Evolutionary conservation across 2,113 vertebrate genomes (phyloP).

Genomic region (Scalopus aquaticus): DNA sequence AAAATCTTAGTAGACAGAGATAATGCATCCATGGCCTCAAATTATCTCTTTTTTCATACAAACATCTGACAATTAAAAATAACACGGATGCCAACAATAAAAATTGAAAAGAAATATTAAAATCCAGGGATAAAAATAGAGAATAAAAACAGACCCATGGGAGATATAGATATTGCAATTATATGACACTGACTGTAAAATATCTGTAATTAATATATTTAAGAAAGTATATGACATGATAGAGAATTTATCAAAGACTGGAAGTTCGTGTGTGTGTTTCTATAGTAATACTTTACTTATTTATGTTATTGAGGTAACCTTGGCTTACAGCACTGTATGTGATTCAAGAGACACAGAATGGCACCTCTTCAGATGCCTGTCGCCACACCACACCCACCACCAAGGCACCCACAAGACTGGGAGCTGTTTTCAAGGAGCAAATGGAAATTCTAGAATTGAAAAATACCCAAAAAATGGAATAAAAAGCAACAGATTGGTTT

Average conservation of each 20-base stretch:
- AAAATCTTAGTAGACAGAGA: slow-evolving; percentile 41
- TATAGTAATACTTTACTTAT: no score
- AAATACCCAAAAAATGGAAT: no score
- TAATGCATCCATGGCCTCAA: slow-evolving; percentile 26
- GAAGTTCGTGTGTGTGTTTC: background rate
- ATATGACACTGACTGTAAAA: slow-evolving; percentile 25
- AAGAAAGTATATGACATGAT: background rate
- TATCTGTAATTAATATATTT: slow-evolving; percentile 14
- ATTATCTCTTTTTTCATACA: slow-evolving; percentile 32
- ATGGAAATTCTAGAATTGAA: no score
- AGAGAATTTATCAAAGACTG: slow-evolving; percentile 13
- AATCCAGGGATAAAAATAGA: slow-evolving; percentile 15
- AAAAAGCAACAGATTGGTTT: background rate
- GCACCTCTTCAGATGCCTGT: no score
- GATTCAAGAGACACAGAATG: no score
- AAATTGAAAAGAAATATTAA: background rate
- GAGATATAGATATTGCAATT: slow-evolving; percentile 5
- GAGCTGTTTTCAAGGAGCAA: no score
- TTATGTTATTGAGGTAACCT: no score
- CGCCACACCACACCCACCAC: no score
- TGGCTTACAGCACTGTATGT: no score
- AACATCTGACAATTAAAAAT: slow-evolving; percentile 35
- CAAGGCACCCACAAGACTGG: no score
- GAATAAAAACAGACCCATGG: background rate
- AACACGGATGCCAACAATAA: background rate